phyloP scores from a whole-genome alignment of 2,797 vertebrate genomes.

The Poecilia picta region DNA sequence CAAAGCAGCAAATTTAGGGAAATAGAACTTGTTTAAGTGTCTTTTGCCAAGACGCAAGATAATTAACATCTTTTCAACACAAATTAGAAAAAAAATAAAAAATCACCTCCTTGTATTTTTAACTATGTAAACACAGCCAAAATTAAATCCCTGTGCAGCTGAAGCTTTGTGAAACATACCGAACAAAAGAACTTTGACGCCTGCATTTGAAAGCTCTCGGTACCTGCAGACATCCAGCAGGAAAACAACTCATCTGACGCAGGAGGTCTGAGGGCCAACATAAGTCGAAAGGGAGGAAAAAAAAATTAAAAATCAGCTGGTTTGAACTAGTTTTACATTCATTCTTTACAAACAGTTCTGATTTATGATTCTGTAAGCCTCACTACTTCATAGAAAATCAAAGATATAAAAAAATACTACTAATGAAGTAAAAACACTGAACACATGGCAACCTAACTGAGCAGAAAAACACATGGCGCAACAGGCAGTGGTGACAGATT shows the following conservation, averaged over 20 bases:
- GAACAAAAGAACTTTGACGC: conserved; percentile 9
- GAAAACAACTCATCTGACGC: conserved; percentile 20
- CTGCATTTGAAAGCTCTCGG: conserved; percentile 1
- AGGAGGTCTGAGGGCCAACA: conserved; percentile 1
- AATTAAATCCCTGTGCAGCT: conserved; percentile 33
- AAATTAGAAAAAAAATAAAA: conserved; percentile 21
- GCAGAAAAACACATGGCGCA: conserved; percentile 20
- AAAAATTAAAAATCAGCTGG: conserved; percentile 16
- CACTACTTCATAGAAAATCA: conserved; percentile 25
- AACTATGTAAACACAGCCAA: conserved; percentile 40
- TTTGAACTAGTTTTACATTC: conserved; percentile 66
- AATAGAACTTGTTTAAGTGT: conserved; percentile 12
- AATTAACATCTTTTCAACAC: conserved; percentile 4
- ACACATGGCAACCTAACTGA: conserved; percentile 77
- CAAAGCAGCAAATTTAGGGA: conserved; percentile 17
- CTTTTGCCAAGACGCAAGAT: conserved; percentile 16
- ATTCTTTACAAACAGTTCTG: conserved; percentile 35
- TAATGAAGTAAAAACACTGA: conserved; percentile 43
- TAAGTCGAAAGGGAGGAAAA: background rate
- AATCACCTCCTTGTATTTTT: conserved; percentile 19
- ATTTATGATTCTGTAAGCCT: conserved; percentile 24
- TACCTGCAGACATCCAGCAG: conserved; percentile 5
- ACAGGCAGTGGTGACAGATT: conserved; percentile 77
- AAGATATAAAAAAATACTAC: background rate
- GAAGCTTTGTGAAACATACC: conserved; percentile 33